Evolutionary conservation across 2,888 invertebrate genomes (phyloP).

Genomic region (Miltochrista miniata): DNA sequence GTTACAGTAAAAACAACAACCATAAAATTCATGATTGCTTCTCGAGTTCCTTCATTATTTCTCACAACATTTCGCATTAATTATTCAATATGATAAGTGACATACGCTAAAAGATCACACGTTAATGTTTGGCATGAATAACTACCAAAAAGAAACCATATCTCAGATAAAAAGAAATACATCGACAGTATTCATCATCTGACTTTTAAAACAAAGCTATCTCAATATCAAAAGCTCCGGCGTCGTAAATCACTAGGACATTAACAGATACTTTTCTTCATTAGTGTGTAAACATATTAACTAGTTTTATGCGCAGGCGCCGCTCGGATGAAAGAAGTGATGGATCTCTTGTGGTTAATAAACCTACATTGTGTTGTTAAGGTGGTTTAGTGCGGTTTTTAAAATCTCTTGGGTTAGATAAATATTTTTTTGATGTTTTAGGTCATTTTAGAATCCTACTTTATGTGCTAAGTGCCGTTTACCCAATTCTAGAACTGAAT

Average conservation of each 20-base stretch:
- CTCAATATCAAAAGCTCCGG: slow-evolving; percentile 1
- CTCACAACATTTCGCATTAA: too few species aligned
- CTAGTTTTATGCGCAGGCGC: slow-evolving; percentile 9
- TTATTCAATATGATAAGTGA: too few species aligned
- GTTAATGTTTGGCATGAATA: too few species aligned
- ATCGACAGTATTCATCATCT: too few species aligned
- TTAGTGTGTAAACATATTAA: slow-evolving; percentile 13
- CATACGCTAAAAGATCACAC: too few species aligned
- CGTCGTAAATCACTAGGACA: slow-evolving; percentile 3
- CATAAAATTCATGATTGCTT: too few species aligned
- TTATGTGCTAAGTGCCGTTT: too few species aligned
- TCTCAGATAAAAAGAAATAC: not conserved
- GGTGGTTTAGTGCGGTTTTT: not conserved
- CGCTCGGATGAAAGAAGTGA: slow-evolving; percentile 6
- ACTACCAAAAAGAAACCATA: too few species aligned
- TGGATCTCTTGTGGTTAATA: slow-evolving; percentile 8
- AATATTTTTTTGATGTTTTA: not conserved
- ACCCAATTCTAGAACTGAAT: too few species aligned
- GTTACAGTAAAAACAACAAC: too few species aligned
- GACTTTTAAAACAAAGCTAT: not conserved
- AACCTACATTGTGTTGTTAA: slow-evolving; percentile 6
- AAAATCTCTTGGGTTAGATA: not conserved
- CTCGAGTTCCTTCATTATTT: too few species aligned
- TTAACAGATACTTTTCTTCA: slow-evolving; percentile 8
- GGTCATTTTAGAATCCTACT: too few species aligned